phyloP scores from a whole-genome alignment of 2,888 invertebrate species.

The Pammene fasciana region DNA sequence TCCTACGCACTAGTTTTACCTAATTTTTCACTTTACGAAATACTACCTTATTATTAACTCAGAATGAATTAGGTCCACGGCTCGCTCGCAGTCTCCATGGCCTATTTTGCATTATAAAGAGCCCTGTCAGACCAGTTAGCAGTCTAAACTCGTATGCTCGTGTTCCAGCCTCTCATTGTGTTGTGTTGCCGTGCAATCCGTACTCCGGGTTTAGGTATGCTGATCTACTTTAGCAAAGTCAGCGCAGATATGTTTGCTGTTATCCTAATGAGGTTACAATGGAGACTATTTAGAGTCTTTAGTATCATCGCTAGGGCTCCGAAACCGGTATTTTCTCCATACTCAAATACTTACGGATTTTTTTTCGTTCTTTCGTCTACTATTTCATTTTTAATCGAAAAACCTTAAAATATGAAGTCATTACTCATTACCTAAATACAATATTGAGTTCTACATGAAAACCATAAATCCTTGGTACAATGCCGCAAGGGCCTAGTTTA shows the following conservation, averaged over 20 bases:
- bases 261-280: constrained; percentile 2
- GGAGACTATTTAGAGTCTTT: not conserved
- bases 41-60: constrained; percentile 2
- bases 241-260: constrained; percentile 9
- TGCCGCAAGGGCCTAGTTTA: too few relatives aligned
- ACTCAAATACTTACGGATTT: too few relatives aligned
- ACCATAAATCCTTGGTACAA: too few relatives aligned
- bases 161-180: constrained; percentile 34
- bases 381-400: too few relatives aligned
- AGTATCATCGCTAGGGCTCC: too few relatives aligned
- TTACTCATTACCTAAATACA: too few relatives aligned
- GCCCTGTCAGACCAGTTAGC: constrained; percentile 35
- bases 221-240: constrained; percentile 2
- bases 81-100: constrained; percentile 10
- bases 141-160: constrained; percentile 27
- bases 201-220: not conserved
- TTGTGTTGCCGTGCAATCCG: constrained; percentile 19
- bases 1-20: too few relatives aligned
- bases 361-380: too few relatives aligned
- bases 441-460: too few relatives aligned
- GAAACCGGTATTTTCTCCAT: too few relatives aligned
- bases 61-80: constrained; percentile 11
- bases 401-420: too few relatives aligned
- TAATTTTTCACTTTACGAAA: not conserved
- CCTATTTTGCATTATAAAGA: constrained; percentile 41